Conservation (phyloP, 2,113 vertebrate species). For the Lates calcarifer region DNA sequence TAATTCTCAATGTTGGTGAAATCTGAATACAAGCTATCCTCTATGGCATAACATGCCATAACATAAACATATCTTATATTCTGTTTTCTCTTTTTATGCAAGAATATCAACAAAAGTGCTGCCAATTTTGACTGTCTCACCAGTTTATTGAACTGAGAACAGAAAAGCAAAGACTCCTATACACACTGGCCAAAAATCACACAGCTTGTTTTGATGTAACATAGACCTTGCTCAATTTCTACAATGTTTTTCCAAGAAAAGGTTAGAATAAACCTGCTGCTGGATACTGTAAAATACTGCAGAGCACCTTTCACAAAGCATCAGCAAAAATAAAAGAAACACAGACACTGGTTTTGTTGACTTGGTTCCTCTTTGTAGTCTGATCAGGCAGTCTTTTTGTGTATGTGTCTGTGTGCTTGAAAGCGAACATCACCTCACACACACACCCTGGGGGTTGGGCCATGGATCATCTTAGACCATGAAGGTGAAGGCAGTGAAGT, state of each 20-base stretch:
- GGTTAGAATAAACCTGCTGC: no score
- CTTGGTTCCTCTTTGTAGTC: background rate
- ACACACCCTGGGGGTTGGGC: conserved; percentile 2
- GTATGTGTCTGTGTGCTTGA: conserved; percentile 6
- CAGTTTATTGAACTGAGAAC: background rate
- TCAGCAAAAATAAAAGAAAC: background rate
- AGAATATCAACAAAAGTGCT: background rate
- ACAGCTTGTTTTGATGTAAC: background rate
- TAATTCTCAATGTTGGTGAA: background rate
- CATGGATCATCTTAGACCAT: conserved; percentile 48
- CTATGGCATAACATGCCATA: background rate
- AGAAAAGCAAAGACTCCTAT: background rate
- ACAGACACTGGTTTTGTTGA: conserved; percentile 8
- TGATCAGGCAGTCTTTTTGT: background rate
- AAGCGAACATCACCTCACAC: conserved; percentile 13
- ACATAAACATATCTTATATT: background rate
- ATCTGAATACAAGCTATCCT: background rate
- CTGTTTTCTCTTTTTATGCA: background rate
- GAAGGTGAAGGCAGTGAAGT: conserved; percentile 39
- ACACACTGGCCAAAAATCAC: background rate
- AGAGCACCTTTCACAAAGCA: background rate
- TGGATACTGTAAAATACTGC: no score
- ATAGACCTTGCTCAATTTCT: no score
- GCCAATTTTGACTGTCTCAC: background rate
- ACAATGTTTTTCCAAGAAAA: background rate